Base-by-base conservation (phyloP, 2,797 vertebrate species). In the Otus scops region DNA sequence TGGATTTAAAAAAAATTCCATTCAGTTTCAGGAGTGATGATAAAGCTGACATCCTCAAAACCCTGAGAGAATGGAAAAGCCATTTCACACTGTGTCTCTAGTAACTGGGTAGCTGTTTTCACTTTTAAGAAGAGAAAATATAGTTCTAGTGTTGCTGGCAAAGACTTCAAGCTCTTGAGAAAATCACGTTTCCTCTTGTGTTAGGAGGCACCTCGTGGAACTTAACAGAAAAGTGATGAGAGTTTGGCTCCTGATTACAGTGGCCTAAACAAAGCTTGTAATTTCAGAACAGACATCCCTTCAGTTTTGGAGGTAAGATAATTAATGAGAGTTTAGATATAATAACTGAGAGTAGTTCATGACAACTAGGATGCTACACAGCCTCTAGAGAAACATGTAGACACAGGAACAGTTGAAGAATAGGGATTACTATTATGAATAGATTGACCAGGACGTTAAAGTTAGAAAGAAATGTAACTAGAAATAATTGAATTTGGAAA, bases 401-500 rank as follows among this genome's bases (percentile, higher is more conserved):
- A 38, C 22, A 15, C 18, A 47, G 41, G 60, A 76, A 47, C 30
- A 30, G n/a, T 50, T 91, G 63, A 69, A 69, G 47, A 19, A 32
- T 6, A 64, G 47, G 47, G n/a, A 28, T 75, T 69, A 80, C 34
- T 61, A 32, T 65, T 92, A 63, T 6, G 10, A 95, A 78, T 65
- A 89, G 69, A 68, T 64, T 74, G 69, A 28, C 78, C 45, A 81
- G 75, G 60, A 93, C 89, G 69, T 92, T 87, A 61, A 85, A 83
- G 64, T 27, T 61, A 56, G 84, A 95, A 94, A 88, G 74, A 93
- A 97, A 91, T 38, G 39, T 79, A 80, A 9, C 67, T 92, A 41
- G 81, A 81, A 95, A 92, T 85, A 61, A 88, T 75, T 85, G 81
- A 82, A 34, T 92, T 95, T 93, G 85, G 80, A 93, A 97, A 95